These are phyloP conservation scores for Philotrypesis tridentata DNA, from an alignment of 1,140 invertebrate species.

Conservation along the genomic window DNA sequence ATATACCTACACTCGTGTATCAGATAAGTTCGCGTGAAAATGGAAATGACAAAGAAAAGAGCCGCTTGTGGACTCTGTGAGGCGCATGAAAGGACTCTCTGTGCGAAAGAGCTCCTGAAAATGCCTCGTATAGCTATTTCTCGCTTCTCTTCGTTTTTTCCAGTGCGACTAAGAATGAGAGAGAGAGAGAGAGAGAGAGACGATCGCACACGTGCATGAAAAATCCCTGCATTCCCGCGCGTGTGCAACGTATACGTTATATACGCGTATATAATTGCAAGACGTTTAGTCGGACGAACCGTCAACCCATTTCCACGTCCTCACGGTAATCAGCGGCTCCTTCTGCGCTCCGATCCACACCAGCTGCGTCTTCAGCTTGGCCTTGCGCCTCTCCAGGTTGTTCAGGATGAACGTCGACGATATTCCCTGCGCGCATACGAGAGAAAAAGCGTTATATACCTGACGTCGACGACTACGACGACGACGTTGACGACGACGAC, in stretches of 20 bases:
- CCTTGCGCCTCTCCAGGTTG: slow-evolving; percentile 86
- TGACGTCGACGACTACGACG: background rate
- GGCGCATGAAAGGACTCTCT: background rate
- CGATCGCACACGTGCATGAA: too few relatives aligned
- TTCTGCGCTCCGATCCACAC: slow-evolving; percentile 94
- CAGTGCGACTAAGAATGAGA: too few relatives aligned
- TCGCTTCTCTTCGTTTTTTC: too few relatives aligned
- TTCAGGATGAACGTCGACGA: slow-evolving; percentile 83
- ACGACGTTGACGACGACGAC: background rate
- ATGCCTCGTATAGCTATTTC: background rate
- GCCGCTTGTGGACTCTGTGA: background rate
- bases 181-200: background rate
- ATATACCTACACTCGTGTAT: background rate
- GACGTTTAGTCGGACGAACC: slow-evolving; percentile 76
- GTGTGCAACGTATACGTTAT: background rate
- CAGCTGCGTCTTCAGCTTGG: slow-evolving; percentile 86
- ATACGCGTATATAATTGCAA: slow-evolving; percentile 22
- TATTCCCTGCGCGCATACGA: slow-evolving; percentile 73
- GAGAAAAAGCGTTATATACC: background rate
- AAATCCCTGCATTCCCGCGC: too few relatives aligned
- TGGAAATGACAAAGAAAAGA: slow-evolving; percentile 8
- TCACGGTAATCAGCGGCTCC: slow-evolving; percentile 85
- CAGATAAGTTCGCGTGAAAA: slow-evolving; percentile 4
- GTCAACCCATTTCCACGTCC: slow-evolving; percentile 93
- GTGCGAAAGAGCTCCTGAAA: background rate